A percentile compares a stretch with the other conserved stretches of the same genome.
Evolutionary conservation across 2,113 vertebrate genomes (phyloP).

Genomic region (Hyperoodon ampullatus): DNA sequence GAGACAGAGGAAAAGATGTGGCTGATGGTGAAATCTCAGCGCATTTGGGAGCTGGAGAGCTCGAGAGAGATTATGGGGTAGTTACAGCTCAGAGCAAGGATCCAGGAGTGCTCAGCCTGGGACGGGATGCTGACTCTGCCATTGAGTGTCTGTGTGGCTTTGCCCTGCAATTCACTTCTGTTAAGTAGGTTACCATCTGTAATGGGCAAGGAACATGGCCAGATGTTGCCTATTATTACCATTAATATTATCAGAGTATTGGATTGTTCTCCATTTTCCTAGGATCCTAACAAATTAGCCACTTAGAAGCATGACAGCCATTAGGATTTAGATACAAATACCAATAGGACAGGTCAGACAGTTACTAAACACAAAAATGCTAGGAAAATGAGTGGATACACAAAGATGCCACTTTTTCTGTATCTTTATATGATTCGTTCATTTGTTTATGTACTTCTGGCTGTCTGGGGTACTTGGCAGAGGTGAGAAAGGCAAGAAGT

Average conservation of each 20-base stretch:
- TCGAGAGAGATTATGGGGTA: too few species aligned
- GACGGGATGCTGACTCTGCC: background rate
- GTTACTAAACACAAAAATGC: background rate
- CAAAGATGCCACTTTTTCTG: background rate
- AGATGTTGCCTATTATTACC: background rate
- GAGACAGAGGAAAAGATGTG: background rate
- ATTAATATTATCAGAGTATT: background rate
- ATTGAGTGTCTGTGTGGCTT: fast-evolving
- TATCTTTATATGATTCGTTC: background rate
- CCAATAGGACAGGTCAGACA: background rate
- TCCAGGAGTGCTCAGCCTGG: too few species aligned
- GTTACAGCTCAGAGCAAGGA: background rate
- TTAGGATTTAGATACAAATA: background rate
- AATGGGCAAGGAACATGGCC: background rate
- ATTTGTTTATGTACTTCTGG: background rate
- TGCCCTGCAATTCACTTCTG: background rate
- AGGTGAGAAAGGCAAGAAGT: background rate
- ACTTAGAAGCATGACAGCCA: fast-evolving
- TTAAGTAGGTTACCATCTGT: fast-evolving
- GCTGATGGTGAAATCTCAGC: background rate
- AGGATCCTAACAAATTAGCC: background rate
- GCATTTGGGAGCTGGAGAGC: background rate
- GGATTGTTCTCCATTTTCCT: background rate
- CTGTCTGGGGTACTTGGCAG: background rate
- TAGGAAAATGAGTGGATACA: background rate